These are phyloP conservation scores for Phania funesta DNA, from an alignment of 2,888 invertebrate genomes.

Conservation along the genomic window DNA sequence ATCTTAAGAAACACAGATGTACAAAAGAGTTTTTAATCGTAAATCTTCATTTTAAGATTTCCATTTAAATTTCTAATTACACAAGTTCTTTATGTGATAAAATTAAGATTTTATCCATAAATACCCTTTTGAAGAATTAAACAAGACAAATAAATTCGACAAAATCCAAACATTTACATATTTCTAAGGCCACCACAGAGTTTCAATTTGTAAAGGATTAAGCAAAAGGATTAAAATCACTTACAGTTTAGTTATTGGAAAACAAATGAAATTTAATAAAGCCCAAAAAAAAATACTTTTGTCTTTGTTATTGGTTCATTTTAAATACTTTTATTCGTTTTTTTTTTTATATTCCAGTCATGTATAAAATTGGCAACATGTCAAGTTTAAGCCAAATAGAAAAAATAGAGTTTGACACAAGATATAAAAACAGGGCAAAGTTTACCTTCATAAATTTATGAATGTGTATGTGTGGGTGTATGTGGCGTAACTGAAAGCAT, in stretches of 20 bases:
- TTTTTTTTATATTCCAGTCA: constrained; percentile 33
- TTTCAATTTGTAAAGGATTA: constrained; percentile 53
- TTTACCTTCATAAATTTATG: constrained; percentile 9
- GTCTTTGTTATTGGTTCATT: constrained; percentile 12
- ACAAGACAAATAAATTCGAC: neutral
- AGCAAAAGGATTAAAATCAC: constrained; percentile 49
- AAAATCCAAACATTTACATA: neutral
- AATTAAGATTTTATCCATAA: neutral
- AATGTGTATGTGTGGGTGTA: neutral
- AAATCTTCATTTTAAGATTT: neutral
- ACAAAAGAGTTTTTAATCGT: neutral
- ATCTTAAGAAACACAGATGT: neutral
- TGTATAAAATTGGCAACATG: constrained; percentile 41
- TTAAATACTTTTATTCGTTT: constrained; percentile 20
- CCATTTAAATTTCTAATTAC: constrained; percentile 3
- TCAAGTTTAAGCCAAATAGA: constrained; percentile 11
- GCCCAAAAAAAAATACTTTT: neutral
- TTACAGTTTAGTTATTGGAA: constrained; percentile 8
- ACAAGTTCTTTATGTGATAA: neutral
- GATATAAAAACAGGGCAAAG: neutral
- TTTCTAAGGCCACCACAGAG: constrained; percentile 2
- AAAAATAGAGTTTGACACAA: neutral
- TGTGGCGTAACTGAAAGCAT: neutral
- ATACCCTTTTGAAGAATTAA: neutral
- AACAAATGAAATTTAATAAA: constrained; percentile 39